Conservation (phyloP, 2,888 invertebrate genomes). For the Cheilosia urbana region DNA sequence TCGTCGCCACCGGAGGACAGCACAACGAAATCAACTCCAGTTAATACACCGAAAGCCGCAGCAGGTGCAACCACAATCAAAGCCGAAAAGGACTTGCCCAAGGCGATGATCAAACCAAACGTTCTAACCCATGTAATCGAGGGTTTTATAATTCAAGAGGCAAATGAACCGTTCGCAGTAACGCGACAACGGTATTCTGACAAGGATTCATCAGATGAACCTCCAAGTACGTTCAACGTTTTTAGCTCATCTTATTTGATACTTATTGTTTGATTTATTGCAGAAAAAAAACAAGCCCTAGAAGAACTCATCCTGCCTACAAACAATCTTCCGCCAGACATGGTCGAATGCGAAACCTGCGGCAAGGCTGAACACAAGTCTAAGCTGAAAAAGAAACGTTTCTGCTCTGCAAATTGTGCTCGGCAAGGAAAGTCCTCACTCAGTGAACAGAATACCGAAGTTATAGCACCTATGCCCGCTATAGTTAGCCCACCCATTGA, state of each 20-base stretch:
- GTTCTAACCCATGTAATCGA: conserved; percentile 98
- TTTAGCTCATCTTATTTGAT: conserved; percentile 21
- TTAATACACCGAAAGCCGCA: conserved; percentile 78
- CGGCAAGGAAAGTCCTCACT: conserved; percentile 83
- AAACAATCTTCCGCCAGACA: conserved; percentile 78
- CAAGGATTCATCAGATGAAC: conserved; percentile 88
- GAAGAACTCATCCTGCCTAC: conserved; percentile 77
- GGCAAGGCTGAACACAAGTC: conserved; percentile 87
- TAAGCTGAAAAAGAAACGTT: conserved; percentile 90
- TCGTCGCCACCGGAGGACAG: conserved; percentile 41
- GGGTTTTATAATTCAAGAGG: conserved; percentile 98
- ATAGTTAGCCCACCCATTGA: conserved; percentile 51
- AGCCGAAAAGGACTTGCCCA: conserved; percentile 86
- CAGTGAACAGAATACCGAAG: conserved; percentile 71
- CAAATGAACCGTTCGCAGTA: conserved; percentile 95
- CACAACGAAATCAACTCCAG: conserved; percentile 57
- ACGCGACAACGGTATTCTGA: conserved; percentile 86
- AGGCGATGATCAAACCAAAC: conserved; percentile 97
- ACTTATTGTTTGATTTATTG: conserved; percentile 37
- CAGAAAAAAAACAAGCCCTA: conserved; percentile 81
- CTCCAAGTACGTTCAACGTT: conserved; percentile 87
- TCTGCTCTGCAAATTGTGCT: conserved; percentile 90
- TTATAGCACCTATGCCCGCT: conserved; percentile 26
- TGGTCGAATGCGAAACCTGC: conserved; percentile 88
- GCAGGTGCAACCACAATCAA: conserved; percentile 79